These are phyloP conservation scores for Chorisops tibialis DNA, from an alignment of 2,888 invertebrate genomes.

Conservation along the genomic window DNA sequence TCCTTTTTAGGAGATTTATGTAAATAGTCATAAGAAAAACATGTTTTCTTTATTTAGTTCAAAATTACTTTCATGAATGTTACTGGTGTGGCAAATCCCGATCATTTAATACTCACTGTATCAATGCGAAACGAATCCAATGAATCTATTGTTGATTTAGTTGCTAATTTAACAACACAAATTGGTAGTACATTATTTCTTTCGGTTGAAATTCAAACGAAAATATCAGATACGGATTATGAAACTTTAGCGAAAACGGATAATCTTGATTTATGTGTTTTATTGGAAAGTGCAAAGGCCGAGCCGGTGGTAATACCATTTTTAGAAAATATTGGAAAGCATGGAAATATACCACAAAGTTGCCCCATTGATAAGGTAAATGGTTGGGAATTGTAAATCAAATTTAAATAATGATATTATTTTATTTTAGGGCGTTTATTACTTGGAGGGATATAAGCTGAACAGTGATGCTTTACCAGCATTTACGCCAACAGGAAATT, in stretches of 20 bases:
- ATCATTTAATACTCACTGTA: not conserved
- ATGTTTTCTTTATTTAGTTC: no score
- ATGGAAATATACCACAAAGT: constrained; percentile 12
- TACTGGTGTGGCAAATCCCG: not conserved
- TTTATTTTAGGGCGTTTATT: constrained; percentile 4
- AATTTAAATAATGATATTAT: not conserved
- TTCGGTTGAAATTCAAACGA: not conserved
- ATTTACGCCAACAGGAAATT: not conserved
- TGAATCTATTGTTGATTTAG: not conserved
- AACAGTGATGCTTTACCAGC: not conserved
- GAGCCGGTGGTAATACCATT: constrained; percentile 1
- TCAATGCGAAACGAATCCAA: not conserved
- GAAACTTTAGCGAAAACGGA: constrained; percentile 1
- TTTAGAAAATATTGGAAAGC: not conserved
- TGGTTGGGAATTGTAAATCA: not conserved
- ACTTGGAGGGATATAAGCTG: not conserved
- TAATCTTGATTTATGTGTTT: constrained; percentile 3
- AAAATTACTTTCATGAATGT: not conserved
- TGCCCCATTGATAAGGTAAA: constrained; percentile 10
- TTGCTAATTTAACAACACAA: not conserved
- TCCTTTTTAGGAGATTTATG: no score
- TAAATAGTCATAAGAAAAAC: no score
- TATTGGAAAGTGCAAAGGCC: constrained; percentile 3
- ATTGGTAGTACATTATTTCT: not conserved
- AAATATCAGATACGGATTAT: not conserved